Evolutionary conservation across 2,888 invertebrate genomes (phyloP).

Genomic region (Fragum whitleyi): DNA sequence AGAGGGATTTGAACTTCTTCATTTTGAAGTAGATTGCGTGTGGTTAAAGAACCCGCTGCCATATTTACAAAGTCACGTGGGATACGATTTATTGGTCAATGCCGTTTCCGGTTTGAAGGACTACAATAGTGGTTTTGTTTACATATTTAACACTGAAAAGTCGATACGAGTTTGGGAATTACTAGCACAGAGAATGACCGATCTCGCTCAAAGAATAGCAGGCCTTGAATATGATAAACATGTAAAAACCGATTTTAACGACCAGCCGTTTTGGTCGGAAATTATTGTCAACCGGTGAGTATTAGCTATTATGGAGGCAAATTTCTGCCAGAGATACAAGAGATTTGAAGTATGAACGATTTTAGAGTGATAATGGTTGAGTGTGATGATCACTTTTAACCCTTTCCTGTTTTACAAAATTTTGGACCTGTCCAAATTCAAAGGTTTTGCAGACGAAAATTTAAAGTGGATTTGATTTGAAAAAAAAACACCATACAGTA

Average conservation of each 20-base stretch:
- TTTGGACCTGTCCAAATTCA: too few relatives aligned
- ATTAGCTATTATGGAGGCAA: too few relatives aligned
- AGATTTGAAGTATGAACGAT: too few relatives aligned
- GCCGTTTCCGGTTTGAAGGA: neutral
- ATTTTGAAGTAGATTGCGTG: slow-evolving; percentile 13
- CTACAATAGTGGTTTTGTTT: slow-evolving; percentile 9
- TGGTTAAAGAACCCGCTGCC: slow-evolving; percentile 16
- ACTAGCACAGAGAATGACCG: neutral
- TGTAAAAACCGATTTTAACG: neutral
- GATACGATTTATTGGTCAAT: neutral
- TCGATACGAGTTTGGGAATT: neutral
- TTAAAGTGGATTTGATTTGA: too few relatives aligned
- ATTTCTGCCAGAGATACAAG: too few relatives aligned
- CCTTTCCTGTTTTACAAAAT: too few relatives aligned
- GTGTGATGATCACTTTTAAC: too few relatives aligned
- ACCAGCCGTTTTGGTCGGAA: neutral
- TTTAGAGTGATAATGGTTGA: too few relatives aligned
- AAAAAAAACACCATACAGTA: too few relatives aligned
- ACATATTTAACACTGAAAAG: slow-evolving; percentile 5
- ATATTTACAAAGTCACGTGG: slow-evolving; percentile 10
- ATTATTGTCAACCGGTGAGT: neutral
- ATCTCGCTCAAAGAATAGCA: neutral
- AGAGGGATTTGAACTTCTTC: neutral
- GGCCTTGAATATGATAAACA: neutral
- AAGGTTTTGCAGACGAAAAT: too few relatives aligned